These are phyloP conservation scores for Dryococelus australis DNA, from an alignment of 2,888 invertebrate genomes.

Conservation along the genomic window DNA sequence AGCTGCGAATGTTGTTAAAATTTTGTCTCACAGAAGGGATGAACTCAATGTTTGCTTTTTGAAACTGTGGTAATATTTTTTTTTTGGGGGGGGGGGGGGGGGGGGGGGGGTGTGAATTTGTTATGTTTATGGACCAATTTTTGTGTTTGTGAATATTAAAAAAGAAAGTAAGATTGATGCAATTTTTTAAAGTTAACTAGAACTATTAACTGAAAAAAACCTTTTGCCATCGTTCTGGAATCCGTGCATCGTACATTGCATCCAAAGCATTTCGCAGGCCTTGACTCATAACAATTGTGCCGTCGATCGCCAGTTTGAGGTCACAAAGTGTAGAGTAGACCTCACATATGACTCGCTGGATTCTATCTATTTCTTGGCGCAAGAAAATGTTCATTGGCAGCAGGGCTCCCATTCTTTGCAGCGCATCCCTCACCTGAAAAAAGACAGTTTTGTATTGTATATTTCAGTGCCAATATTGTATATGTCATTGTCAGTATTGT, in stretches of 20 bases:
- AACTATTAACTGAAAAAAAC: constrained; percentile 56
- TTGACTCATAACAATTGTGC: constrained; percentile 97
- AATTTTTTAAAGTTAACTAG: too few species aligned
- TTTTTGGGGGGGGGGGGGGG: too few species aligned
- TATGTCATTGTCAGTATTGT: too few species aligned
- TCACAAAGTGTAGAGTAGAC: constrained; percentile 85
- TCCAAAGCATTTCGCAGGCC: constrained; percentile 86
- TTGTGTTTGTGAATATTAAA: too few species aligned
- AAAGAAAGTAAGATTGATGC: too few species aligned
- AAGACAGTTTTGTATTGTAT: background rate
- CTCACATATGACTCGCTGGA: constrained; percentile 81
- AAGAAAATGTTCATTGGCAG: constrained; percentile 97
- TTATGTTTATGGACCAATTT: too few species aligned
- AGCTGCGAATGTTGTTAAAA: too few species aligned
- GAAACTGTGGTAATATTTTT: too few species aligned
- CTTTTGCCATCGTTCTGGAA: constrained; percentile 92
- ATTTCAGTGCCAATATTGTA: background rate
- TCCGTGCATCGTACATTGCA: constrained; percentile 95
- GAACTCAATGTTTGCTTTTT: too few species aligned
- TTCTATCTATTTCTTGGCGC: constrained; percentile 75
- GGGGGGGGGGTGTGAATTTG: too few species aligned
- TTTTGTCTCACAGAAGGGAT: too few species aligned
- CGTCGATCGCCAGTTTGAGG: constrained; percentile 93
- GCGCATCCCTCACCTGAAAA: constrained; percentile 75
- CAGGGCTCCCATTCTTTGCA: constrained; percentile 90